Evolutionary conservation across 2,797 vertebrate genomes (phyloP).

Genomic region (Neosilurus hyrtlii): DNA sequence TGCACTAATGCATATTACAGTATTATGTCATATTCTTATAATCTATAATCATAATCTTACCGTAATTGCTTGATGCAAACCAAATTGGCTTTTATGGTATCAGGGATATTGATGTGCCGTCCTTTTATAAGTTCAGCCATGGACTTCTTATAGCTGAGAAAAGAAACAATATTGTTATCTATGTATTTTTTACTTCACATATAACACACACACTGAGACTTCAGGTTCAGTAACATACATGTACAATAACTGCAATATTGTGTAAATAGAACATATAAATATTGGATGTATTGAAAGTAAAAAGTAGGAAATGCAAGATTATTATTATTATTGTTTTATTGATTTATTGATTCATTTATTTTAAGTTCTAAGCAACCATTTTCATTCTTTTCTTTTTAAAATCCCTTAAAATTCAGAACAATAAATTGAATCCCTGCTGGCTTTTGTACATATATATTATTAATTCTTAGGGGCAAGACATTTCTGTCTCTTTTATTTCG

Average conservation of each 20-base stretch:
- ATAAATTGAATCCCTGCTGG: not conserved
- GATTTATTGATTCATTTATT: too few species aligned
- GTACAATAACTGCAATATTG: too few species aligned
- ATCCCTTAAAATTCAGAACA: not conserved
- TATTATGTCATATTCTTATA: too few species aligned
- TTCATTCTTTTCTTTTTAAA: not conserved
- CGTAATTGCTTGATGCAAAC: slow-evolving; percentile 81
- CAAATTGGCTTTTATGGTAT: slow-evolving; percentile 79
- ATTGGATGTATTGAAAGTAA: too few species aligned
- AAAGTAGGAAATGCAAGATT: too few species aligned
- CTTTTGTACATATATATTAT: not conserved
- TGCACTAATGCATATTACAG: too few species aligned
- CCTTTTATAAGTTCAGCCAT: slow-evolving; percentile 77
- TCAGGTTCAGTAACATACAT: too few species aligned
- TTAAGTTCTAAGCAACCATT: not conserved
- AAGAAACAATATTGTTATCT: not conserved
- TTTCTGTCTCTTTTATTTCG: too few species aligned
- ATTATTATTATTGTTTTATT: too few species aligned
- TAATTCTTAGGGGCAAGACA: not conserved
- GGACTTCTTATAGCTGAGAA: slow-evolving; percentile 75
- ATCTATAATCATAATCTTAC: slow-evolving; percentile 65
- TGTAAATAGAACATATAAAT: too few species aligned
- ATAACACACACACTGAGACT: not conserved
- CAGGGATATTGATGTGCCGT: slow-evolving; percentile 61
- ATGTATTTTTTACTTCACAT: not conserved